These are phyloP conservation scores for Ctenoplectra terminalis DNA, from an alignment of 1,140 invertebrate species.

Conservation along the genomic window DNA sequence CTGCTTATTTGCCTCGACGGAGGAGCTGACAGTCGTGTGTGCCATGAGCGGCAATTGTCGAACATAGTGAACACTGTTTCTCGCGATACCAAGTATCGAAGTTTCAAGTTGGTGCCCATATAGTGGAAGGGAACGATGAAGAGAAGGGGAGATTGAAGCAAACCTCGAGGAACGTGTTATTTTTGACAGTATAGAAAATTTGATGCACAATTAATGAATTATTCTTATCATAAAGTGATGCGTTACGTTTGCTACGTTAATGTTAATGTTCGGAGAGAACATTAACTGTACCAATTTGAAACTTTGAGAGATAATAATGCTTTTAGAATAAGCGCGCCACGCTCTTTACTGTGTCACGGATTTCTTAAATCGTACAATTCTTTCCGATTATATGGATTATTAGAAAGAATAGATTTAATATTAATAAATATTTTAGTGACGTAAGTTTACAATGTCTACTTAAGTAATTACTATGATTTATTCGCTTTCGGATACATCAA, in stretches of 20 bases:
- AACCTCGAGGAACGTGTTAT: not conserved
- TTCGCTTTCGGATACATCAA: not conserved
- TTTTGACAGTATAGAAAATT: not conserved
- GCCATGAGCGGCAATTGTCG: constrained; percentile 60
- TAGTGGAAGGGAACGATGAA: constrained; percentile 34
- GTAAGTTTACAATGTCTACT: too few relatives aligned
- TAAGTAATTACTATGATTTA: not conserved
- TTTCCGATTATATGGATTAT: too few relatives aligned
- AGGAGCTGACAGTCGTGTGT: constrained; percentile 43
- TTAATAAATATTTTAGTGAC: not conserved
- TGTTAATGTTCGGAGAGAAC: not conserved
- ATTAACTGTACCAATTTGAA: not conserved
- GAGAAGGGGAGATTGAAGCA: constrained; percentile 20
- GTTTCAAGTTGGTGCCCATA: constrained; percentile 8
- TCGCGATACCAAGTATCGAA: constrained; percentile 32
- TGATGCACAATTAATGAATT: not conserved
- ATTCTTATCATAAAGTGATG: too few relatives aligned
- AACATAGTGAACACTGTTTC: constrained; percentile 19
- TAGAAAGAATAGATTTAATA: not conserved
- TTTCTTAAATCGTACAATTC: not conserved
- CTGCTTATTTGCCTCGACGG: constrained; percentile 47
- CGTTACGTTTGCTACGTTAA: not conserved
- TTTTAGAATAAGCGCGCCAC: not conserved
- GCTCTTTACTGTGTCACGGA: not conserved
- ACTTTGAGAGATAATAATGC: not conserved